These are phyloP conservation scores for Mungos mungo DNA, from an alignment of 2,113 vertebrate species.

Conservation along the genomic window DNA sequence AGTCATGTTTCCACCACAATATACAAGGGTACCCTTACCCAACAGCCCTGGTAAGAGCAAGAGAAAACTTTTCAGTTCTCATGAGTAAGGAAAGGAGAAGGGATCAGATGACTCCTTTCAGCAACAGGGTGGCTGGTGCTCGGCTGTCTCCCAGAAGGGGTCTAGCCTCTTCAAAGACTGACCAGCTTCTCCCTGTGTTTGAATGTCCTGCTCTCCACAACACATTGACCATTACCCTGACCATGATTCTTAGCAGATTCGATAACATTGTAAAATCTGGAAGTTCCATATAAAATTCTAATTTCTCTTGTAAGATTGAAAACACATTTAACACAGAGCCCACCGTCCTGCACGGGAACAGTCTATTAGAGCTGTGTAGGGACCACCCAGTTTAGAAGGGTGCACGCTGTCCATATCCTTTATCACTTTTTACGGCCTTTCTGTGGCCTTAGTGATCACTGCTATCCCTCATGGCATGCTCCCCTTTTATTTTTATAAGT, in stretches of 20 bases:
- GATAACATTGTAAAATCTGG: not conserved
- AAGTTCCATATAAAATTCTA: not conserved
- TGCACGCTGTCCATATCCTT: fast-evolving
- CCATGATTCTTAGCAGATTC: not conserved
- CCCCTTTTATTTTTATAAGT: not conserved
- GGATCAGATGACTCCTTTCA: not conserved
- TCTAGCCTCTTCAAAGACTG: not conserved
- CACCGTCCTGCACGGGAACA: too few species aligned
- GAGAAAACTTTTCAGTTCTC: not conserved
- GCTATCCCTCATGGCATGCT: not conserved
- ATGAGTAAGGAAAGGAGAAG: not conserved
- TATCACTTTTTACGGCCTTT: not conserved
- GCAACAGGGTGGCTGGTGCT: not conserved
- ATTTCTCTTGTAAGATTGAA: not conserved
- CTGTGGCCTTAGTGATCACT: not conserved
- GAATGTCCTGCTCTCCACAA: not conserved
- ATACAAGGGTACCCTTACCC: not conserved
- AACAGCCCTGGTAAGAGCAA: not conserved
- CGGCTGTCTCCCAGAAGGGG: not conserved
- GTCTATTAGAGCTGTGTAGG: not conserved
- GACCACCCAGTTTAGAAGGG: not conserved
- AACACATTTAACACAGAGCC: not conserved
- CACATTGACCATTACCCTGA: not conserved
- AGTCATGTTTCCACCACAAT: not conserved
- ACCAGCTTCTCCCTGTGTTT: not conserved